Evolutionary conservation across 1,140 invertebrate species (phyloP), one percentile per base, ranked within the genome.

Genomic region (Harpegnathos saltator): DNA sequence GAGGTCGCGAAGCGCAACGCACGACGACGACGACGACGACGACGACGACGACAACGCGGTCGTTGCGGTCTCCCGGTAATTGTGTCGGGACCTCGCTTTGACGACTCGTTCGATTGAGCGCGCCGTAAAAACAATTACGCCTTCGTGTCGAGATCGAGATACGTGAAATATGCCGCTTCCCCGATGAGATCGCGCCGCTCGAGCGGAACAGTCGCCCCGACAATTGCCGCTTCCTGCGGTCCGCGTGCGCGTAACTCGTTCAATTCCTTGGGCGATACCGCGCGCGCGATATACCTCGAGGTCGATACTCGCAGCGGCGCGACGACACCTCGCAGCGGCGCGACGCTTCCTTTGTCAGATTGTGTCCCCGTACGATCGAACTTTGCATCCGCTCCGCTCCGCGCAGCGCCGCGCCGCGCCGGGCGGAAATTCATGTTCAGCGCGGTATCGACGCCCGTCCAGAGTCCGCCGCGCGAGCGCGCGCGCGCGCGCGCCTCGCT

Each of bases 291-390:
- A n/a, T n/a, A n/a, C n/a, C n/a, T n/a, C n/a, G 50, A 56, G 56
- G 58, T 78, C 50, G 22, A 78, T 78, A 78, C 44, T 68, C 56
- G 29, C 38, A n/a, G n/a, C n/a, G n/a, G n/a, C n/a, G n/a, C 54
- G 22, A 24, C 68, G 15, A 19, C n/a, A 66, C 74, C 38, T 66
- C 26, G 74, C 68, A 68, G 50, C 48, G 29, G 58, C 19, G 50
- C 11, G n/a, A n/a, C n/a, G n/a, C n/a, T n/a, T n/a, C 50, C 50
- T 68, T 75, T 68, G 63, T 56, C 26, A 68, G 50, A 78, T 26
- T 26, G 63, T 26, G 63, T 78, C 26, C 68, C 19, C 24, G 48
- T 65, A 33, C 56, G 33, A 78, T 26, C 29, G 17, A 78, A 78
- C 48, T 78, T 78, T 78, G 74, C 74, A 68, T 78, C 56, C 38